Base-by-base conservation (phyloP, 2,888 invertebrate genomes). In the Chelonus formosanus region DNA sequence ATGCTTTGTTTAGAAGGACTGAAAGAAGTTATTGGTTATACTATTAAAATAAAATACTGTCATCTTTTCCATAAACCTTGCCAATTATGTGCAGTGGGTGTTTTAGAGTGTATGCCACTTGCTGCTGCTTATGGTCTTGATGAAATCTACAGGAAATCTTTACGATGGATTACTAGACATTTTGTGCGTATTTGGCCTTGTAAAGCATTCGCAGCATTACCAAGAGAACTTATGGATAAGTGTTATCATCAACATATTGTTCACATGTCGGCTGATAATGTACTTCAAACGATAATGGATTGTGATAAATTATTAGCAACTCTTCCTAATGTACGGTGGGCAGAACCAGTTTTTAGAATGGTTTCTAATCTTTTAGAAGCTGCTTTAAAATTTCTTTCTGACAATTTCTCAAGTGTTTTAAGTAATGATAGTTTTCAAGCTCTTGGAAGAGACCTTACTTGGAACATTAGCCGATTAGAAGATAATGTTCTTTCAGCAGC, bases 61-160 rank as follows among this genome's bases (percentile, higher is more conserved):
- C 97, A 98, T 84, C 91, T 95, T 83, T 97, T 98, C 83, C 97
- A 98, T 80, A 92, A 93, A 91, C 97, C 97, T 0, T 98, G 97
- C 83, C 88, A 92, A 54, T 91, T 92, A 43, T 97, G 97, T 84
- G 91, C 92, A 20, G 90, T 92, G 54, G 95, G 95, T 4, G 93
- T 96, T 3, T 85, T 95, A 44, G 96, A 97, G 82, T 94, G 96
- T 70, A 87, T 97, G 74, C 93, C 95, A 0, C 86, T 97, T 50
- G 91, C 95, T 3, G 89, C 94, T 3, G 92, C 92, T 50, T 96
- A 94, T 82, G 94, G 94, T 0, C 85, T 97, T 62, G 94, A 95
- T 76, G 96, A 96, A 79, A 86, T 97, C 32, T 93, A 94, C 82
- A 89, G 93, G 70, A 94, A 93, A 83, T 94, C 94, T 79, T 86